phyloP scores from a whole-genome alignment of 1,140 invertebrate species.

The Zaprionus vittiger region DNA sequence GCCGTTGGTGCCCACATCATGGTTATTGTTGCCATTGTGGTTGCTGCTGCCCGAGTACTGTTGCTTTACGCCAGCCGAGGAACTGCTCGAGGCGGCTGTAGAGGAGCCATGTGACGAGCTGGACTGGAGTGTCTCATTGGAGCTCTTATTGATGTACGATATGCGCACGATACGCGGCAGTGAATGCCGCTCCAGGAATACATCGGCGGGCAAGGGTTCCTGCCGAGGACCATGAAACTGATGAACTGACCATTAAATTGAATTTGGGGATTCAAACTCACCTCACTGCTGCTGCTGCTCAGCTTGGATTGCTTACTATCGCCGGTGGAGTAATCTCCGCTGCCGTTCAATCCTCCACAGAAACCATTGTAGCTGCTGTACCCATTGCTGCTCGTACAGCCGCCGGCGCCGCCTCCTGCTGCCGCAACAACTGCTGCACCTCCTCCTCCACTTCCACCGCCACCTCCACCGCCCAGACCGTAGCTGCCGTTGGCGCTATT shows the following conservation, averaged over 20 bases:
- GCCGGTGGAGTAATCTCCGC: conserved; percentile 82
- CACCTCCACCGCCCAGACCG: conserved; percentile 36
- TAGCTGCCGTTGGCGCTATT: conserved; percentile 65
- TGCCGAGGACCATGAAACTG: conserved; percentile 17
- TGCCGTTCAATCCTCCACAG: conserved; percentile 64
- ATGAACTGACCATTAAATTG: not conserved
- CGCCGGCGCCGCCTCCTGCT: conserved; percentile 28
- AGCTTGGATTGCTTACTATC: conserved; percentile 81
- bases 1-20: conserved; percentile 15
- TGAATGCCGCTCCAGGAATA: conserved; percentile 86
- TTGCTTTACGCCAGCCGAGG: conserved; percentile 59
- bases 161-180: conserved; percentile 86
- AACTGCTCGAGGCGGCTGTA: conserved; percentile 71
- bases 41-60: conserved; percentile 31
- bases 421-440: conserved; percentile 1
- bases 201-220: conserved; percentile 76
- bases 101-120: conserved; percentile 82
- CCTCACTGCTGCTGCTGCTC: conserved; percentile 75
- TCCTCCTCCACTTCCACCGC: not conserved
- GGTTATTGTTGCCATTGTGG: conserved; percentile 10
- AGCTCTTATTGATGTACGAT: conserved; percentile 64
- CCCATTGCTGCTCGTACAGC: conserved; percentile 15
- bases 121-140: conserved; percentile 80
- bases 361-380: conserved; percentile 47
- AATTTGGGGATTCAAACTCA: conserved; percentile 34